Evolutionary conservation across 2,113 vertebrate genomes (phyloP).

Genomic region (Murina feae): DNA sequence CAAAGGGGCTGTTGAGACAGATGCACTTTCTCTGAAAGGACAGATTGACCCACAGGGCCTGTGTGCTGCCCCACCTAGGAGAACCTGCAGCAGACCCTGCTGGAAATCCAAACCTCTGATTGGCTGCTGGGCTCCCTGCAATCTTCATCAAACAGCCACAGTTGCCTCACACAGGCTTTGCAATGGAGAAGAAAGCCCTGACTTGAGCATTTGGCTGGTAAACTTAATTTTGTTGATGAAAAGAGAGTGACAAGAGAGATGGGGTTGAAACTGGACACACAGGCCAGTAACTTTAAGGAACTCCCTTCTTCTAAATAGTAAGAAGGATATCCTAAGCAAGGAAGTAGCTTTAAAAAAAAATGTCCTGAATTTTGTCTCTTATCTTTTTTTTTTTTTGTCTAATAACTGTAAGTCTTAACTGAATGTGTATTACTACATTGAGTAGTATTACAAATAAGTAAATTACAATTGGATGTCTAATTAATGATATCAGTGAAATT

Average conservation of each 20-base stretch:
- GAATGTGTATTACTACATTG: not conserved
- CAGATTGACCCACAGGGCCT: not conserved
- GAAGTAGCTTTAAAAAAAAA: not conserved
- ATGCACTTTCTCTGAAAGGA: not conserved
- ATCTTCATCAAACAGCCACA: not conserved
- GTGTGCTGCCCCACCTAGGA: rapidly evolving
- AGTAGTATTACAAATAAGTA: not conserved
- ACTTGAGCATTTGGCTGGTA: not conserved
- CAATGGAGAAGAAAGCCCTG: not conserved
- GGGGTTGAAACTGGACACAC: not conserved
- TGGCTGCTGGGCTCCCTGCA: not conserved
- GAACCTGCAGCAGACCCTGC: not conserved
- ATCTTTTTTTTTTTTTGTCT: not conserved
- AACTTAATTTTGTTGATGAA: not conserved
- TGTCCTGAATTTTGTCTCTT: not conserved
- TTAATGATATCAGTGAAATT: not conserved
- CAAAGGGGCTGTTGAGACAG: not conserved
- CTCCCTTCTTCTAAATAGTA: not conserved
- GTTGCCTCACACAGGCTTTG: not conserved
- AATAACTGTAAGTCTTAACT: not conserved
- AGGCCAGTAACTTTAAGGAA: not conserved
- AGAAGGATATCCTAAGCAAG: not conserved
- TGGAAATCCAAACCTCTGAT: not conserved
- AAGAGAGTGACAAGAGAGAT: not conserved
- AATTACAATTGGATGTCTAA: not conserved